These are phyloP conservation scores for Hyppa rectilinea DNA, from an alignment of 2,888 invertebrate species.

Conservation along the genomic window DNA sequence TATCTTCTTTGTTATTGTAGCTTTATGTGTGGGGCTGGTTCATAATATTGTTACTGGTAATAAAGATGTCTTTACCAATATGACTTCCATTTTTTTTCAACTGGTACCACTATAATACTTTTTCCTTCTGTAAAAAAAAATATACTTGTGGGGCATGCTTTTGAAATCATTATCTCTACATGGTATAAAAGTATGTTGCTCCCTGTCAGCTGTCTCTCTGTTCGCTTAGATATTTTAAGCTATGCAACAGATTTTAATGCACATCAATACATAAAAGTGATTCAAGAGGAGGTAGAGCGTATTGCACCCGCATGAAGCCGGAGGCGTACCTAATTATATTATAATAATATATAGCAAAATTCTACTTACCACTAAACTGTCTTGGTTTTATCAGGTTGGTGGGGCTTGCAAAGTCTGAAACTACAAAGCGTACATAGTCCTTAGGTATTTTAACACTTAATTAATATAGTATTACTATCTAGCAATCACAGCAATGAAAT, in stretches of 20 bases:
- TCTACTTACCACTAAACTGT: conserved; percentile 44
- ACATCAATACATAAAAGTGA: too few species aligned
- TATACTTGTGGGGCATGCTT: background rate
- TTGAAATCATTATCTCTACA: background rate
- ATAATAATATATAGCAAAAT: background rate
- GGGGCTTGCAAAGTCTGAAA: conserved; percentile 63
- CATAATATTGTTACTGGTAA: conserved; percentile 36
- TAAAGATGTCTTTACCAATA: conserved; percentile 30
- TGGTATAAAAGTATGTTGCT: too few species aligned
- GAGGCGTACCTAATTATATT: too few species aligned
- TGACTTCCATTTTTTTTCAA: conserved; percentile 70
- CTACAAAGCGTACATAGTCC: conserved; percentile 20
- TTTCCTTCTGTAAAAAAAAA: conserved; percentile 71
- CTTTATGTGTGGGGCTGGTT: conserved; percentile 47
- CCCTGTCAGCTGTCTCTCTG: too few species aligned
- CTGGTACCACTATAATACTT: conserved; percentile 77
- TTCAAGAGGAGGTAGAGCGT: too few species aligned
- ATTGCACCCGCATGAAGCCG: too few species aligned
- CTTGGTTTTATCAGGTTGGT: conserved; percentile 58
- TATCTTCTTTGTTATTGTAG: conserved; percentile 25
- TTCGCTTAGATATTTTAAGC: too few species aligned
- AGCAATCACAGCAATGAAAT: background rate
- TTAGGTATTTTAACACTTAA: too few species aligned
- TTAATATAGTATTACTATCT: too few species aligned
- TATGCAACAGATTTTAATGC: too few species aligned